These are phyloP conservation scores for Philonicus albiceps DNA, from an alignment of 2,888 invertebrate genomes.

Conservation along the genomic window DNA sequence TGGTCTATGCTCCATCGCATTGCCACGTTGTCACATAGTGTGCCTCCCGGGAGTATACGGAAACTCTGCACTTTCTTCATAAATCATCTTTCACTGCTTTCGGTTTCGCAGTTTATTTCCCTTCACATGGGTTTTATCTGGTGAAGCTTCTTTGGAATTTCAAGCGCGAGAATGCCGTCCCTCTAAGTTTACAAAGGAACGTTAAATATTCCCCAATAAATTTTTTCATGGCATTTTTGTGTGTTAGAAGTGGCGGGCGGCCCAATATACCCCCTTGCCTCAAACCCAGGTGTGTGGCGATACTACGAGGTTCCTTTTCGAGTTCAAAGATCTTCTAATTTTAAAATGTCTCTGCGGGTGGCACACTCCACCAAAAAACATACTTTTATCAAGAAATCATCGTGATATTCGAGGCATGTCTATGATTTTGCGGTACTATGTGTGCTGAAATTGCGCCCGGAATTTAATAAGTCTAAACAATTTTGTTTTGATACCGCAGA, in stretches of 20 bases:
- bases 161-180: background rate
- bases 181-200: background rate
- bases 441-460: background rate
- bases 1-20: background rate
- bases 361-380: background rate
- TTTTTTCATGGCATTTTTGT: constrained; percentile 27
- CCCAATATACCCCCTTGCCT: background rate
- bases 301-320: background rate
- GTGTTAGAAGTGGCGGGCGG: background rate
- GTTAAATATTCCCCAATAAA: constrained; percentile 35
- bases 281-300: background rate
- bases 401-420: background rate
- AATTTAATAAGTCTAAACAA: background rate
- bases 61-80: constrained; percentile 18
- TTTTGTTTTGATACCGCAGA: background rate
- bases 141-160: constrained; percentile 12
- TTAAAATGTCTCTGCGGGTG: background rate
- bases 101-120: background rate
- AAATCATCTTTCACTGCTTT: constrained; percentile 25
- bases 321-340: background rate
- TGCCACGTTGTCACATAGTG: background rate
- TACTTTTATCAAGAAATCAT: constrained; percentile 5
- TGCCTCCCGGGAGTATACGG: background rate
- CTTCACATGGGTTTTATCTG: constrained; percentile 3
- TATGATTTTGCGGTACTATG: background rate